Base-by-base conservation (phyloP, 2,888 invertebrate genomes). In the Thecophora atra region DNA sequence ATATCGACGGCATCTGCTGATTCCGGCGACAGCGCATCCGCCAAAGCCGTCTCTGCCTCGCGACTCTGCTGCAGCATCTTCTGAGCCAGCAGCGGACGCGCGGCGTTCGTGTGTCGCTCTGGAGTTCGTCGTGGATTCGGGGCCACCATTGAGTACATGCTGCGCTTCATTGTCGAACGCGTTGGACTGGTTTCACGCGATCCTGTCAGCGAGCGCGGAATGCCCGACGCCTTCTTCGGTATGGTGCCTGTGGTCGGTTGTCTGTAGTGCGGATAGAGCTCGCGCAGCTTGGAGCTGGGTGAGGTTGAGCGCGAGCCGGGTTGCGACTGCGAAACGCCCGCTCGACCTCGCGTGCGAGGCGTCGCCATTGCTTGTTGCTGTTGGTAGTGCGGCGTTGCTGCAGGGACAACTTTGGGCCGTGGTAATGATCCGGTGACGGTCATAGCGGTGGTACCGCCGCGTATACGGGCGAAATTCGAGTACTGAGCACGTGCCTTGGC, bases 241-340 rank as follows among this genome's bases (percentile, higher is more conserved):
- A 93, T 87, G 69, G 90, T 87, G 75, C 87, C 87, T 0, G 89
- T 88, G 47, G 76, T 78, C 2, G 37, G 17, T 75, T 76, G 79
- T 24, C 81, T 79, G 73, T 86, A 85, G 42, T 84, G 80, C 51
- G 82, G 80, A 66, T 82, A 79, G 72, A 91, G 89, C 82, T 94
- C 94, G 72, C 91, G 91, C 76, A 93, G 87, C 75, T 96, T 91
- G 0, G 97, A 95, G 72, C 96, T 95, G 0, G 98, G 98, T 0
- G 98, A 98, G 68, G 95, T 95, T 5, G 97, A 97, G 54, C 98
- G 90, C 78, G 97, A 97, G 64, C 95, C 94, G 8, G 98, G 97
- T 88, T 97, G 97, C 58, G 97, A 97, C 88, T 97, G 97, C 2
- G 96, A 96, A 15, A 95, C 93, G 19, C 95, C 93, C 2, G 94